Conservation (phyloP, 1,140 invertebrate species). For the Drosophila azteca region DNA sequence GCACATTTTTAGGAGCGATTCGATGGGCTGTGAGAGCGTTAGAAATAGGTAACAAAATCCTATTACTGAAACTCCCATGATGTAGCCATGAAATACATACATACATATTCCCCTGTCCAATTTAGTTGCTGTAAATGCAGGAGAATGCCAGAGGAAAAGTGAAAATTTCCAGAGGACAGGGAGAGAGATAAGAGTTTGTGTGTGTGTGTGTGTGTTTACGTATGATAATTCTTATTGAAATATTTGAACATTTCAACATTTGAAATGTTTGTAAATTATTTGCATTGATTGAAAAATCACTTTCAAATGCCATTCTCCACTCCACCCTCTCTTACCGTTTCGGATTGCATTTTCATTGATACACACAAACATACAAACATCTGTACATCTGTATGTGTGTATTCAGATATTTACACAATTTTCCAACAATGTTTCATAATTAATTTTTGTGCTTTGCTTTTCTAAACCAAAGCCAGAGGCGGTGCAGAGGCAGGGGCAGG, state of each 20-base stretch:
- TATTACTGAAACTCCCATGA: conserved; percentile 26
- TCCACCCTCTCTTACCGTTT: conserved; percentile 23
- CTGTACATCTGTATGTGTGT: too few relatives aligned
- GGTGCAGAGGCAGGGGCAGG: background rate
- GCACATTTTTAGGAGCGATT: conserved; percentile 68
- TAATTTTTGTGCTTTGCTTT: conserved; percentile 74
- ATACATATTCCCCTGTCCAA: conserved; percentile 26
- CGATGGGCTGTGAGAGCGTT: conserved; percentile 38
- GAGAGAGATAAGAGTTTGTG: background rate
- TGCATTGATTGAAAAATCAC: conserved; percentile 46
- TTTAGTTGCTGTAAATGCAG: conserved; percentile 15
- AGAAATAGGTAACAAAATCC: conserved; percentile 66
- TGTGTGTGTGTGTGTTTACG: background rate
- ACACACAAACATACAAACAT: conserved; percentile 26
- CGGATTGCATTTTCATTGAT: conserved; percentile 54
- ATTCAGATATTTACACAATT: conserved; percentile 19
- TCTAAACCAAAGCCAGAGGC: conserved; percentile 55
- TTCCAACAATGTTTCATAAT: conserved; percentile 68
- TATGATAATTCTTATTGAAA: conserved; percentile 42
- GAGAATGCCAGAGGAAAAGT: conserved; percentile 9
- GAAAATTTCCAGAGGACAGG: background rate
- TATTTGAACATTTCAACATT: conserved; percentile 31
- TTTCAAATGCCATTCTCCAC: conserved; percentile 46
- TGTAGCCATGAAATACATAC: conserved; percentile 30
- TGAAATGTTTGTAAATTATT: conserved; percentile 41